phyloP scores from a whole-genome alignment of 2,797 vertebrate species.

The Potorous gilbertii region DNA sequence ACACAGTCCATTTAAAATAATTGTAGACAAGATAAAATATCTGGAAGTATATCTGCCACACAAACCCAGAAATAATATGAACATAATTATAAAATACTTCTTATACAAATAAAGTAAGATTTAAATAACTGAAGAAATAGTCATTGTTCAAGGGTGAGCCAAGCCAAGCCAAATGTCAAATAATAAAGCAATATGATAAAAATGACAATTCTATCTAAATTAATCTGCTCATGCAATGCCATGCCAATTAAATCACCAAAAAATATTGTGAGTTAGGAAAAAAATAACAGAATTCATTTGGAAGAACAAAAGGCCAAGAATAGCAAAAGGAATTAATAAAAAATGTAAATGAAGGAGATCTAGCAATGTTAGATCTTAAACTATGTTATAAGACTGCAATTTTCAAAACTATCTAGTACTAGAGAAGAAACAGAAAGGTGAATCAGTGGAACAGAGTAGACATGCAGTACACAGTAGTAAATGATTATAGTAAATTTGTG shows the following conservation, averaged over 20 bases:
- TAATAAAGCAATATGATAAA: neutral
- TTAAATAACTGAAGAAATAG: neutral
- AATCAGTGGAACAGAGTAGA: neutral
- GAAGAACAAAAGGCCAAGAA: neutral
- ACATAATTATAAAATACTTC: neutral
- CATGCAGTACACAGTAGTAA: neutral
- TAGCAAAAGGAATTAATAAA: neutral
- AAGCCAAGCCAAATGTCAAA: neutral
- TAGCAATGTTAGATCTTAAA: neutral
- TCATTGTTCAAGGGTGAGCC: neutral
- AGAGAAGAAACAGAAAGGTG: neutral
- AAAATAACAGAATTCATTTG: neutral
- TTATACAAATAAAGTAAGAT: neutral
- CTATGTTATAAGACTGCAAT: neutral
- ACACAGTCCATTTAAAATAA: neutral
- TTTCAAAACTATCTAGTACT: neutral
- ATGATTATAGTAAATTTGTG: no score
- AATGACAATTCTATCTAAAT: neutral
- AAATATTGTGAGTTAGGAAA: neutral
- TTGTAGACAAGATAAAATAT: neutral
- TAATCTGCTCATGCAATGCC: neutral
- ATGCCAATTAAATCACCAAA: neutral
- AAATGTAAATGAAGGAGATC: neutral
- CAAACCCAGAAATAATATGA: neutral
- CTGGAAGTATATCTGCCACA: neutral